Conservation (phyloP, 2,888 invertebrate species). For the Laspeyria flexula region DNA sequence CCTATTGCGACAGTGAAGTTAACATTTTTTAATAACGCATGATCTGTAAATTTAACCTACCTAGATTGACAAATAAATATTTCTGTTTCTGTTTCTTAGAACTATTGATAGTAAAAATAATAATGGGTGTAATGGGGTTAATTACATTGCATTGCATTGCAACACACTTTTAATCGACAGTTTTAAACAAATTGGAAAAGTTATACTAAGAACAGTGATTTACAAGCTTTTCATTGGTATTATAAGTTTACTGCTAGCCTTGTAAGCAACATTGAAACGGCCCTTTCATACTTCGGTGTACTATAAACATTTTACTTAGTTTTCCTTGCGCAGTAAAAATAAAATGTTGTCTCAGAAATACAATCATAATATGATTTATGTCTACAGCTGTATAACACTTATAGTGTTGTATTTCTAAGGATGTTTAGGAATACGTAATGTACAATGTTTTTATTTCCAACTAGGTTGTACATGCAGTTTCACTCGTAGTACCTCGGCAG, state of each 20-base stretch:
- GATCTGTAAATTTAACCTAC: no score
- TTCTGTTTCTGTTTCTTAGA: no score
- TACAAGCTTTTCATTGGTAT: constrained; percentile 5
- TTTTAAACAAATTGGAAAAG: neutral
- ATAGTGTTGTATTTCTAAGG: constrained; percentile 9
- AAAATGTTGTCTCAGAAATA: constrained; percentile 17
- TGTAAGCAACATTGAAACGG: constrained; percentile 39
- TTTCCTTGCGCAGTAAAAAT: constrained; percentile 17
- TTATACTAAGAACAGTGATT: neutral
- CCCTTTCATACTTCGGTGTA: constrained; percentile 38
- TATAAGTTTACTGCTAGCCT: constrained; percentile 22
- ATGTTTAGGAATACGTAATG: neutral
- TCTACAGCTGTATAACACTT: constrained; percentile 4
- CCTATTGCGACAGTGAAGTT: no score
- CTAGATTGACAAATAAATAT: no score
- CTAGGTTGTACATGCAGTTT: neutral
- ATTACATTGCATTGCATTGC: no score
- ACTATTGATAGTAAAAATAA: no score
- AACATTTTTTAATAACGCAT: no score
- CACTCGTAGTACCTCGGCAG: no score
- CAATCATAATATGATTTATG: constrained; percentile 22
- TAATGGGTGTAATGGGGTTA: no score
- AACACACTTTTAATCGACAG: neutral
- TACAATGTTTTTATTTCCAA: constrained; percentile 2
- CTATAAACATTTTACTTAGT: constrained; percentile 39